Evolutionary conservation across 2,888 invertebrate species (phyloP).

Genomic region (Craniophora ligustri): DNA sequence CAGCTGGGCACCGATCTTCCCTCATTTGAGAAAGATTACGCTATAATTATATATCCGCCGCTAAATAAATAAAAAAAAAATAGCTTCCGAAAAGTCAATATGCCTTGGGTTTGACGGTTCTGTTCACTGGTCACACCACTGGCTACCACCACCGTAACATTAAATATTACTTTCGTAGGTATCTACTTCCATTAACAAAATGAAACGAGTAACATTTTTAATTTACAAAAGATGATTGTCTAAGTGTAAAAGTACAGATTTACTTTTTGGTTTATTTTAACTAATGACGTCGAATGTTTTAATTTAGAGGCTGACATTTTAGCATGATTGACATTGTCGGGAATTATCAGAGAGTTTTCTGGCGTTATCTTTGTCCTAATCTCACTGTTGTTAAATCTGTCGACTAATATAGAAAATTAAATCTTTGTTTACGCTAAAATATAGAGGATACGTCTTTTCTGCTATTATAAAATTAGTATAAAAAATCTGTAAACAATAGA

Average conservation of each 20-base stretch:
- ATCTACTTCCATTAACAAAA: conserved; percentile 19
- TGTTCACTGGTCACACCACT: too few relatives aligned
- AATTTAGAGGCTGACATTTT: conserved; percentile 53
- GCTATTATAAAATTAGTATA: too few relatives aligned
- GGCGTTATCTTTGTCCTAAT: conserved; percentile 71
- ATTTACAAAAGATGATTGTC: conserved; percentile 7
- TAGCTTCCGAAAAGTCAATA: too few relatives aligned
- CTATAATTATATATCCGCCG: not conserved
- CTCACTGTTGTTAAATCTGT: conserved; percentile 69
- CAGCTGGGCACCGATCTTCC: too few relatives aligned
- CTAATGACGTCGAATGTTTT: conserved; percentile 40
- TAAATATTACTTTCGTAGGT: not conserved
- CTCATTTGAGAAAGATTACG: too few relatives aligned
- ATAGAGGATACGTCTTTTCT: conserved; percentile 57
- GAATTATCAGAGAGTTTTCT: conserved; percentile 62
- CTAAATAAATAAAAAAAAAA: too few relatives aligned
- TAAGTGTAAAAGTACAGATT: conserved; percentile 21
- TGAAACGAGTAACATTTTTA: conserved; percentile 11
- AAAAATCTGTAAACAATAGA: too few relatives aligned
- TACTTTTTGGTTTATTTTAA: conserved; percentile 41
- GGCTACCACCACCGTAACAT: too few relatives aligned
- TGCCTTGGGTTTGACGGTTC: too few relatives aligned
- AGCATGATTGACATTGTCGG: conserved; percentile 52
- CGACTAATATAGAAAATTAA: conserved; percentile 74
- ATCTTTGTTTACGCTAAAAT: conserved; percentile 39